Evolutionary conservation across 1,140 invertebrate species (phyloP).

Genomic region (Odontomachus brunneus): DNA sequence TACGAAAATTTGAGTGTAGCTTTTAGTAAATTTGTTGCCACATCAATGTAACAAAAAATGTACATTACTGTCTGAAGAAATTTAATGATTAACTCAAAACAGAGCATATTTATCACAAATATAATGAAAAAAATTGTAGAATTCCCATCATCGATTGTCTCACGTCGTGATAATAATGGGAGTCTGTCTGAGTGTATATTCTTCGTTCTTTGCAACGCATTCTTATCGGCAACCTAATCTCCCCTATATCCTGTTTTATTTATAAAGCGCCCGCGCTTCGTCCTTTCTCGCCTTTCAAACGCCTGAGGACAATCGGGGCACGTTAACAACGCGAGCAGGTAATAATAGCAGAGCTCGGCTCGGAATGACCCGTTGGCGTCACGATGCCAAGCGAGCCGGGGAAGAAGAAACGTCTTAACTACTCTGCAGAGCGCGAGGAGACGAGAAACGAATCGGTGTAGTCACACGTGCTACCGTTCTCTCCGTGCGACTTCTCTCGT

Average conservation of each 20-base stretch:
- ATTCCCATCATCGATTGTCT: no score
- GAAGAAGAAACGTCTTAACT: constrained; percentile 61
- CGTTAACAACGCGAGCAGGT: constrained; percentile 63
- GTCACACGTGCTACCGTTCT: constrained; percentile 65
- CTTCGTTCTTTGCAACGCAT: no score
- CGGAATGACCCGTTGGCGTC: constrained; percentile 53
- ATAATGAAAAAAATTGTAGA: no score
- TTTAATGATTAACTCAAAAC: no score
- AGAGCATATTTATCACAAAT: no score
- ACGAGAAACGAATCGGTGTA: constrained; percentile 71
- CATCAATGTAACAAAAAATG: no score
- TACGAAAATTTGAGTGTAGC: no score
- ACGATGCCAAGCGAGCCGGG: constrained; percentile 17
- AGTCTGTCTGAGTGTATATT: no score
- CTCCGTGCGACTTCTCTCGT: constrained; percentile 30
- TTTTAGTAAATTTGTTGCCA: no score
- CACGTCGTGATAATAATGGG: no score
- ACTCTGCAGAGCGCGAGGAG: constrained; percentile 50
- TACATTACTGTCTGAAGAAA: no score
- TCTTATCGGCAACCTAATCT: not conserved
- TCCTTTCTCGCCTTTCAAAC: constrained; percentile 12
- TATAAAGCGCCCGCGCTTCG: not conserved
- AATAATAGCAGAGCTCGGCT: constrained; percentile 42
- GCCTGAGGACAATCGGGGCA: constrained; percentile 17
- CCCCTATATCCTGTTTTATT: not conserved